These are phyloP conservation scores for Drosophila grimshawi DNA, from an alignment of 1,140 invertebrate genomes.

Conservation along the genomic window DNA sequence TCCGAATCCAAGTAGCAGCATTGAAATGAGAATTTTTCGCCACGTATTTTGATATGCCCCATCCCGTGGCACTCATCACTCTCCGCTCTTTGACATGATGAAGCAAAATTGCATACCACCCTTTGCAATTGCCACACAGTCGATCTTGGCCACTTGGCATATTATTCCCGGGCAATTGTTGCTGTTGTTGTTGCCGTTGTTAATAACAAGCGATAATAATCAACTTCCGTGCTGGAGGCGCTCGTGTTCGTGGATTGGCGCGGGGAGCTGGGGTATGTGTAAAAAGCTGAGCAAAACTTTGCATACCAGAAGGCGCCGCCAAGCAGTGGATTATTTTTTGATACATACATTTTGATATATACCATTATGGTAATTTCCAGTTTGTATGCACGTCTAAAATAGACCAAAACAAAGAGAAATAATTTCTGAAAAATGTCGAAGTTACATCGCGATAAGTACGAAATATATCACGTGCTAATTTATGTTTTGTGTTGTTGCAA, in stretches of 20 bases:
- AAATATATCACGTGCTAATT: slow-evolving; percentile 81
- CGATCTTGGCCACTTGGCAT: slow-evolving; percentile 38
- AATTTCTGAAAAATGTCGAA: slow-evolving; percentile 67
- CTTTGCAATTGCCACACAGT: not conserved
- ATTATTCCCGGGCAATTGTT: slow-evolving; percentile 24
- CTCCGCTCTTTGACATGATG: slow-evolving; percentile 34
- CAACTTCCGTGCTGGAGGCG: slow-evolving; percentile 76
- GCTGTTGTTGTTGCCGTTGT: slow-evolving; percentile 69
- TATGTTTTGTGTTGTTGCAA: slow-evolving; percentile 64
- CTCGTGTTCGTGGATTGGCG: slow-evolving; percentile 2
- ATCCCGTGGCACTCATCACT: not conserved
- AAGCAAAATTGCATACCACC: slow-evolving; percentile 32
- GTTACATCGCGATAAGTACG: slow-evolving; percentile 58
- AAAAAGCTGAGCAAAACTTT: slow-evolving; percentile 50
- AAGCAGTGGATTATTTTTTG: slow-evolving; percentile 38
- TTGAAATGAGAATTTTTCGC: slow-evolving; percentile 34
- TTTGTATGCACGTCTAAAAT: slow-evolving; percentile 13
- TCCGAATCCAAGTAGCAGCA: slow-evolving; percentile 10
- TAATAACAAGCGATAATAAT: slow-evolving; percentile 84
- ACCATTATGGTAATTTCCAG: slow-evolving; percentile 55
- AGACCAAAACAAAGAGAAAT: slow-evolving; percentile 26
- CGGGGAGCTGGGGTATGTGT: not conserved
- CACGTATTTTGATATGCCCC: slow-evolving; percentile 54
- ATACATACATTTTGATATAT: slow-evolving; percentile 62
- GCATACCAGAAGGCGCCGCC: slow-evolving; percentile 61